Evolutionary conservation across 2,888 invertebrate genomes (phyloP), one percentile per base, ranked within the genome.

Genomic region (Amaurobius ferox): DNA sequence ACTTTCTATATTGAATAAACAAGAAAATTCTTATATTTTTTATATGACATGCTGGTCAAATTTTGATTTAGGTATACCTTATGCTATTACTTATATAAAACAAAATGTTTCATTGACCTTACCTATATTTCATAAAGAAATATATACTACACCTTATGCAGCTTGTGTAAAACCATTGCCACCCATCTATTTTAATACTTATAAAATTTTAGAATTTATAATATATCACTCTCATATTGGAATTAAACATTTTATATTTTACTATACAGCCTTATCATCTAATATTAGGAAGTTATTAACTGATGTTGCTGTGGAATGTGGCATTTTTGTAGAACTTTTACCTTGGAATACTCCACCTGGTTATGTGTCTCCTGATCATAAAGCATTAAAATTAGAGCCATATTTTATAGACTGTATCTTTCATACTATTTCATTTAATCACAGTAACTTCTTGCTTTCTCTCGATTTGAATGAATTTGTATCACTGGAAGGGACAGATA

Each of bases 161-260:
- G 55, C 73, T n/a, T 80, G 80, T 74, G 9, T 80, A 0, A 55
- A 66, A 39, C 80, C 73, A 26, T 55, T 67, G 28, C 67, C 32
- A 19, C 35, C 55, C 29, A 29, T 39, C 16, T 73, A 73, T 73
- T 23, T 19, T 9, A 29, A 80, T 55, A 23, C 40, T n/a, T 28
- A 68, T 30, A 61, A 40, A 61, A 26, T 80, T 67, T 40, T 80
- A 30, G 80, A 80, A 80, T 80, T 80, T 30, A 39, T 80, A 28
- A 61, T 67, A 23, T 80, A 61, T 39, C 80, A 80, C 39, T 67
- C 67, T 48, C 73, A 80, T 19, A 48, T 73, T 28, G 80, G 80
- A 11, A 30, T 73, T 13, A 55, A 80, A 16, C 28, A 62, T 73
- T 80, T 73, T 32, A 48, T 80, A 19, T 73, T 80, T n/a, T 80